Conservation (phyloP, 1,140 invertebrate species). For the Lerema accius region DNA sequence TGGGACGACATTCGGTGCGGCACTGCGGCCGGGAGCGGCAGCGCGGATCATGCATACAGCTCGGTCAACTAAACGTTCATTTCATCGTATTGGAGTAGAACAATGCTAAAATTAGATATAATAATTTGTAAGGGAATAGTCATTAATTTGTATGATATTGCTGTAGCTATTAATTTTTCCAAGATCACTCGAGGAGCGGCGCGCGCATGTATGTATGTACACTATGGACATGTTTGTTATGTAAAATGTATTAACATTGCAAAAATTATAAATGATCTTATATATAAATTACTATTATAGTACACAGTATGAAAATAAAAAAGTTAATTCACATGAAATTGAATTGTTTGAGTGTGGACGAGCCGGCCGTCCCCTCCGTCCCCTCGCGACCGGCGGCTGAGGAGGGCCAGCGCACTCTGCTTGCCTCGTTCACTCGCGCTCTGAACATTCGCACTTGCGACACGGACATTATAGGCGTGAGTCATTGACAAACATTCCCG, state of each 20-base stretch:
- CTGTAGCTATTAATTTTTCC: conserved; percentile 81
- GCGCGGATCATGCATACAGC: conserved; percentile 62
- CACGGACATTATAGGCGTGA: no score
- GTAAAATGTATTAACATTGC: conserved; percentile 82
- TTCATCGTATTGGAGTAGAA: conserved; percentile 78
- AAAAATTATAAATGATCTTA: conserved; percentile 82
- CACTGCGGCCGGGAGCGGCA: conserved; percentile 61
- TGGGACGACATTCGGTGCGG: conserved; percentile 59
- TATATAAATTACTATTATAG: conserved; percentile 82
- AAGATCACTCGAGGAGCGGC: conserved; percentile 74
- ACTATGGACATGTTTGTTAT: conserved; percentile 81
- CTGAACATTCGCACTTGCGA: no score
- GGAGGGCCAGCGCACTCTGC: no score
- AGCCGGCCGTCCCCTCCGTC: conserved; percentile 47
- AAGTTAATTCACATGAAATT: conserved; percentile 77
- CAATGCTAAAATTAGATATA: conserved; percentile 79
- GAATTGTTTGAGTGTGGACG: conserved; percentile 70
- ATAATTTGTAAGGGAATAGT: conserved; percentile 82
- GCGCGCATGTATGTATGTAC: conserved; percentile 76
- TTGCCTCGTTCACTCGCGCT: no score
- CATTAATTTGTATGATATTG: conserved; percentile 83
- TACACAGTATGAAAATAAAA: conserved; percentile 81
- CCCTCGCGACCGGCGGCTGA: conserved; percentile 17
- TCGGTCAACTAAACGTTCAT: conserved; percentile 63
- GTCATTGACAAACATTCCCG: background rate